Base-by-base conservation (phyloP, 1,140 invertebrate genomes). In the Pygmarrhopalites habei region DNA sequence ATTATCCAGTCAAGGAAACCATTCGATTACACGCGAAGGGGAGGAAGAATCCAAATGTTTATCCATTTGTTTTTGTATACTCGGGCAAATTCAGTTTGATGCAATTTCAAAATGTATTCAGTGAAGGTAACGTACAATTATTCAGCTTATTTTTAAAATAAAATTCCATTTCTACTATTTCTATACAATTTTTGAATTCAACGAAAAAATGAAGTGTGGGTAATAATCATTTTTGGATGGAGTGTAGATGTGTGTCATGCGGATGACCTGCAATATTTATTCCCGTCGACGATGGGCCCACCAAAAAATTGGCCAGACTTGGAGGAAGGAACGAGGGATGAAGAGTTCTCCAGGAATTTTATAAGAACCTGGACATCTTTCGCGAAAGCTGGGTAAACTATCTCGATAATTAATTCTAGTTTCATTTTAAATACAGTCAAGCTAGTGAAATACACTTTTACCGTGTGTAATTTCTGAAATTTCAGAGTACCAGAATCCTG, bases 351-450 rank as follows among this genome's bases (percentile, higher is more conserved):
- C 12, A 60, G 51, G 28, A 60, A 60, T 28, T 23, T 60, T 19
- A 43, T 60, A 10, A 26, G 23, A 47, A 12, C 29, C 26, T 60
- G 58, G 58, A 43, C 39, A 17, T 46, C 58, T 10, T 60, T 60
- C 30, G 58, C 58, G 7, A 49, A 3, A 7, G 7, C 10, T n/a
- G 44, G 44, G 58, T 60, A 60, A 30, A 26, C 12, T n/a, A n/a
- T n/a, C n/a, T n/a, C n/a, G n/a, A n/a, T n/a, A n/a, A n/a, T n/a
- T n/a, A n/a, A n/a, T n/a, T n/a, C n/a, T n/a, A n/a, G n/a, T n/a
- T n/a, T n/a, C n/a, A n/a, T n/a, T n/a, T n/a, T n/a, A n/a, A n/a
- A n/a, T n/a, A n/a, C n/a, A n/a, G n/a, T n/a, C n/a, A n/a, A n/a
- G n/a, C n/a, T n/a, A n/a, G n/a, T n/a, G n/a, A n/a, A n/a, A n/a